phyloP scores from a whole-genome alignment of 23 tunicate genomes.

The Clavelina lepadiformis region DNA sequence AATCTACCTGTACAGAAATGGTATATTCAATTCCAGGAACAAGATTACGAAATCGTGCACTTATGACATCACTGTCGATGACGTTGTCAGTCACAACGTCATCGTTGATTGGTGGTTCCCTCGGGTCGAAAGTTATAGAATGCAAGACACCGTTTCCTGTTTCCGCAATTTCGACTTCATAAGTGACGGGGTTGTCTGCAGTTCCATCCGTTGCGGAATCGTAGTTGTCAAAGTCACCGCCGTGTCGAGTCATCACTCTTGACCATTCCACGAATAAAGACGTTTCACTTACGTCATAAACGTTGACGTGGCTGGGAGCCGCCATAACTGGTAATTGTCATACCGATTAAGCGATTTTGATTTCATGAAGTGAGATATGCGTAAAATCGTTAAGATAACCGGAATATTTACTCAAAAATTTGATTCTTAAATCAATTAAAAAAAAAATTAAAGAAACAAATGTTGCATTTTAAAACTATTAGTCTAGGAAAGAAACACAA shows the following conservation, averaged over 20 bases:
- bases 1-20: slow-evolving; percentile 24
- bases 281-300: slow-evolving; percentile 48
- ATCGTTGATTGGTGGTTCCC: slow-evolving; percentile 6
- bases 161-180: slow-evolving; percentile 40
- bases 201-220: slow-evolving; percentile 8
- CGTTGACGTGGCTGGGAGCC: slow-evolving; percentile 34
- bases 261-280: slow-evolving; percentile 40
- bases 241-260: slow-evolving; percentile 14
- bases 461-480: too few relatives aligned
- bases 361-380: neutral
- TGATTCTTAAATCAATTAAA: too few relatives aligned
- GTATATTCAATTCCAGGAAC: slow-evolving; percentile 35
- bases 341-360: neutral
- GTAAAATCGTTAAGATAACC: too few relatives aligned
- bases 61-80: neutral
- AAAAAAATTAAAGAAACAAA: too few relatives aligned
- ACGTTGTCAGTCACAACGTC: slow-evolving; percentile 8
- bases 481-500: too few relatives aligned
- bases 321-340: slow-evolving; percentile 39
- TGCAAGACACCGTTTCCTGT: neutral
- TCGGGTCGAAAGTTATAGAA: slow-evolving; percentile 15
- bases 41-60: slow-evolving; percentile 19
- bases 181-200: slow-evolving; percentile 21
- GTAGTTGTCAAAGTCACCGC: neutral
- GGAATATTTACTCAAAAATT: too few relatives aligned